Percentiles rank a stretch among this genome's conserved stretches.
phyloP scores from a whole-genome alignment of 2,113 vertebrate species.

The Lophius piscatorius region DNA sequence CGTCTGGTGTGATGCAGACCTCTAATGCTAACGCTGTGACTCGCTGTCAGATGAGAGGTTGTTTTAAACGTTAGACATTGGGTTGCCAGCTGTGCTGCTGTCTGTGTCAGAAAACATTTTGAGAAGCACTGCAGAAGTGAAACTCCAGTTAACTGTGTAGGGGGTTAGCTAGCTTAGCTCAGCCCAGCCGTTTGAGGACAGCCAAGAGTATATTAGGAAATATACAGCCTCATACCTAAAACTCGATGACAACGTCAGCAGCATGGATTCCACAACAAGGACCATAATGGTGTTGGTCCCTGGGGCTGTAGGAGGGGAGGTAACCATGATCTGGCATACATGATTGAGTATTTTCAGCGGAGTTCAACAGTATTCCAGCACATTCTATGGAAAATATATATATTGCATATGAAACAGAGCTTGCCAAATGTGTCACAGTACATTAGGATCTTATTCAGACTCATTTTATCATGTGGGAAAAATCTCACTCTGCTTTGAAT shows the following conservation, averaged over 20 bases:
- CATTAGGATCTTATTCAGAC: slow-evolving; percentile 54
- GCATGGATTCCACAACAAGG: slow-evolving; percentile 36
- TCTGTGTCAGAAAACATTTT: slow-evolving; percentile 51
- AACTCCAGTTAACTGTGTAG: slow-evolving; percentile 60
- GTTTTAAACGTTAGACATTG: slow-evolving; percentile 38
- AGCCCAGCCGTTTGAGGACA: slow-evolving; percentile 49
- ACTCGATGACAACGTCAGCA: neutral
- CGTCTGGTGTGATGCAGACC: slow-evolving; percentile 28
- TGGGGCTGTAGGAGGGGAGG: slow-evolving; percentile 40
- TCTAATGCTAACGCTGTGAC: slow-evolving; percentile 17
- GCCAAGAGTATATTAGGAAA: slow-evolving; percentile 34
- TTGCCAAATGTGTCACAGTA: slow-evolving; percentile 53
- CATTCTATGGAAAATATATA: slow-evolving; percentile 31
- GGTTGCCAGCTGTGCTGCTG: slow-evolving; percentile 19
- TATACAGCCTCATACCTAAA: slow-evolving; percentile 41
- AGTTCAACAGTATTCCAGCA: slow-evolving; percentile 40
- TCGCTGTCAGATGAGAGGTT: slow-evolving; percentile 38
- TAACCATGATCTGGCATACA: slow-evolving; percentile 57
- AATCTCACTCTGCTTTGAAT: slow-evolving; percentile 35
- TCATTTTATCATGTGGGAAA: slow-evolving; percentile 38
- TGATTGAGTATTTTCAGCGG: slow-evolving; percentile 3
- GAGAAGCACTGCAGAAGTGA: slow-evolving; percentile 67
- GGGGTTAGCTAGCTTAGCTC: slow-evolving; percentile 55
- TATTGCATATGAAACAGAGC: slow-evolving; percentile 21
- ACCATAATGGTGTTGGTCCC: slow-evolving; percentile 39